These are phyloP conservation scores for Apodemia mormo DNA, from an alignment of 2,888 invertebrate species.

Conservation along the genomic window DNA sequence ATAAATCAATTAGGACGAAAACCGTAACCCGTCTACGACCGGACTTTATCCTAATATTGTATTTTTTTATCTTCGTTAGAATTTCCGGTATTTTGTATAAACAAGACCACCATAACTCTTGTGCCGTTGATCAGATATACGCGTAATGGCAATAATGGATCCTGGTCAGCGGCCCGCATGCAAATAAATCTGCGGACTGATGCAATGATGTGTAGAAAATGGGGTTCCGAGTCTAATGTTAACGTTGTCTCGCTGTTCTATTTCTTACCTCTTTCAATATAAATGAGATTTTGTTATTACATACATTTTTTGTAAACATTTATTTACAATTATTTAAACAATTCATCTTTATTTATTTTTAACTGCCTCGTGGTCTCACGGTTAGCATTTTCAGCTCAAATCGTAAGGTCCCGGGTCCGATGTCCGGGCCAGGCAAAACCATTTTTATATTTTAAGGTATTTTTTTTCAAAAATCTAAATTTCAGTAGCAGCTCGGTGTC, in stretches of 20 bases:
- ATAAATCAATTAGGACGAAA: constrained; percentile 69
- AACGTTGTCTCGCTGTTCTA: constrained; percentile 24
- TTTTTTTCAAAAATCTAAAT: too few species aligned
- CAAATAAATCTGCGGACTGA: constrained; percentile 81
- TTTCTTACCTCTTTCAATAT: not conserved
- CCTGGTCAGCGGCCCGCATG: constrained; percentile 83
- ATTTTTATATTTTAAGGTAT: too few species aligned
- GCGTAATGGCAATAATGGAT: constrained; percentile 80
- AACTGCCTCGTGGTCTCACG: too few species aligned
- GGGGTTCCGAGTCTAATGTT: constrained; percentile 63
- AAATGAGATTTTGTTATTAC: not conserved
- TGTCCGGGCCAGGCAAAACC: too few species aligned
- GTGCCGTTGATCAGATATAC: constrained; percentile 77
- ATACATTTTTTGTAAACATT: not conserved
- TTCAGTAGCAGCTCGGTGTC: too few species aligned
- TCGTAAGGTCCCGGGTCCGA: too few species aligned
- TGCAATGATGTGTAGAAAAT: constrained; percentile 83
- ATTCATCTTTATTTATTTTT: too few species aligned
- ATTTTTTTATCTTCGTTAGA: constrained; percentile 56
- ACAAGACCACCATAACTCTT: constrained; percentile 78
- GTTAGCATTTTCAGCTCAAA: too few species aligned
- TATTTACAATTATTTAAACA: too few species aligned
- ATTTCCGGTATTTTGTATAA: constrained; percentile 75
- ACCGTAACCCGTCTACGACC: constrained; percentile 69
- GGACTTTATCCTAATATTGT: constrained; percentile 55